Evolutionary conservation across 1,140 invertebrate species (phyloP).

Genomic region (Drosophila mauritiana): DNA sequence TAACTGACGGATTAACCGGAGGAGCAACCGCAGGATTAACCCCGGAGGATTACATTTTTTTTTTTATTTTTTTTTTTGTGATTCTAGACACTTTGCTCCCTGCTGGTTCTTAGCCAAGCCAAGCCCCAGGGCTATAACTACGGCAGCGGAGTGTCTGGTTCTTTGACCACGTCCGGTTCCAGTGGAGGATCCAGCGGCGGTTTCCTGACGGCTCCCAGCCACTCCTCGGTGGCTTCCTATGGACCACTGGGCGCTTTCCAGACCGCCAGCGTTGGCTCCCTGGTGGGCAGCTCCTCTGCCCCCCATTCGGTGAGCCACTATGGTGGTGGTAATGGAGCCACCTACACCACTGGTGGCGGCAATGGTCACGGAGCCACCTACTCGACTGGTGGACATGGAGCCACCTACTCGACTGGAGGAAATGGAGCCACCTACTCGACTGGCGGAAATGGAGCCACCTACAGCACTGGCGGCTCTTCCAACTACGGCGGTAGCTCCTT

Average conservation of each 20-base stretch:
- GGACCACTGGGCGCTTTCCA: slow-evolving; percentile 69
- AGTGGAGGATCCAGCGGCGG: slow-evolving; percentile 10
- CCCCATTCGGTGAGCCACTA: slow-evolving; percentile 19
- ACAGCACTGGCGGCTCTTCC: not conserved
- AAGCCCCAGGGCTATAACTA: slow-evolving; percentile 82
- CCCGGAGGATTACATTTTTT: not conserved
- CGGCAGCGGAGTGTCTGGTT: slow-evolving; percentile 68
- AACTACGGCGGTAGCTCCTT: slow-evolving; percentile 36
- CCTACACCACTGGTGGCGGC: slow-evolving; percentile 19
- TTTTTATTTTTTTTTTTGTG: slow-evolving; percentile 1
- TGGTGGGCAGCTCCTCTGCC: slow-evolving; percentile 39
- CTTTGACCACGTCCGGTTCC: slow-evolving; percentile 16
- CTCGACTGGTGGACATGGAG: not conserved
- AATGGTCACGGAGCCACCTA: not conserved
- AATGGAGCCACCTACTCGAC: not conserved
- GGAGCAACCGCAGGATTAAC: not conserved
- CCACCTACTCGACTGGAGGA: slow-evolving; percentile 14
- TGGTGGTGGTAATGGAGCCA: slow-evolving; percentile 12
- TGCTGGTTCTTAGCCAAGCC: slow-evolving; percentile 57
- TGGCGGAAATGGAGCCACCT: not conserved
- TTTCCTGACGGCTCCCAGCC: slow-evolving; percentile 52
- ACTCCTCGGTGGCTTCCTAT: slow-evolving; percentile 54
- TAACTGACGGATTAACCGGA: slow-evolving; percentile 7
- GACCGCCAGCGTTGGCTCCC: slow-evolving; percentile 64
- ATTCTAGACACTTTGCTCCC: slow-evolving; percentile 60